Conservation (phyloP, 2,888 invertebrate genomes). For the Epirrhoe tristata region DNA sequence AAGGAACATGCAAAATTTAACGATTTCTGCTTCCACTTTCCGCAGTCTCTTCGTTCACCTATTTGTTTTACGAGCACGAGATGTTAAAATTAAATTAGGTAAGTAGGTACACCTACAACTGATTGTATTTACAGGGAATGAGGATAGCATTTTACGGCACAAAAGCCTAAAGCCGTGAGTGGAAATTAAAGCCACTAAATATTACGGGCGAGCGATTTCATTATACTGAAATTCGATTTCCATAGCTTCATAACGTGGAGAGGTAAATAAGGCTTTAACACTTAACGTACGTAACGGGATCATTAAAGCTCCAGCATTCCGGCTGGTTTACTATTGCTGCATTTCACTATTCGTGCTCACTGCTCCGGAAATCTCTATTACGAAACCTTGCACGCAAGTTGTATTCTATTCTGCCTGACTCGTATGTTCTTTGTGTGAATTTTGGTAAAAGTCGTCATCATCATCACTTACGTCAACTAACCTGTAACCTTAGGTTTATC, state of each 20-base stretch:
- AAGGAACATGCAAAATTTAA: slow-evolving; percentile 74
- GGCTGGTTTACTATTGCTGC: slow-evolving; percentile 51
- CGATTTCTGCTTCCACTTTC: slow-evolving; percentile 60
- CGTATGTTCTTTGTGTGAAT: not conserved
- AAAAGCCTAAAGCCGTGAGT: slow-evolving; percentile 14
- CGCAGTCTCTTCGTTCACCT: slow-evolving; percentile 51
- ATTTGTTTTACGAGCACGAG: slow-evolving; percentile 59
- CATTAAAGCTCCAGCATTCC: slow-evolving; percentile 54
- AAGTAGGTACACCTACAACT: slow-evolving; percentile 36
- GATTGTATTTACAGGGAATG: slow-evolving; percentile 43
- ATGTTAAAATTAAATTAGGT: slow-evolving; percentile 50
- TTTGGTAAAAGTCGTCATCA: not conserved
- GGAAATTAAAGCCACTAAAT: slow-evolving; percentile 32
- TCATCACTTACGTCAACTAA: too few relatives aligned
- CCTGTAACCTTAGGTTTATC: too few relatives aligned
- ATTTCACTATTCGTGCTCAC: slow-evolving; percentile 33
- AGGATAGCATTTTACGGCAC: slow-evolving; percentile 23
- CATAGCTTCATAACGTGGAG: slow-evolving; percentile 50
- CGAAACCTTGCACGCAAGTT: slow-evolving; percentile 13
- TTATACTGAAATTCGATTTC: slow-evolving; percentile 53
- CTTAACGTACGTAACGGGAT: slow-evolving; percentile 46
- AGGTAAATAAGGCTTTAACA: slow-evolving; percentile 59
- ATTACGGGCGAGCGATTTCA: slow-evolving; percentile 39
- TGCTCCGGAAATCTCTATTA: slow-evolving; percentile 30
- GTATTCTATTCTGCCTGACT: slow-evolving; percentile 17